These are phyloP conservation scores for Ochropleura plecta DNA, from an alignment of 2,888 invertebrate genomes.

Conservation along the genomic window DNA sequence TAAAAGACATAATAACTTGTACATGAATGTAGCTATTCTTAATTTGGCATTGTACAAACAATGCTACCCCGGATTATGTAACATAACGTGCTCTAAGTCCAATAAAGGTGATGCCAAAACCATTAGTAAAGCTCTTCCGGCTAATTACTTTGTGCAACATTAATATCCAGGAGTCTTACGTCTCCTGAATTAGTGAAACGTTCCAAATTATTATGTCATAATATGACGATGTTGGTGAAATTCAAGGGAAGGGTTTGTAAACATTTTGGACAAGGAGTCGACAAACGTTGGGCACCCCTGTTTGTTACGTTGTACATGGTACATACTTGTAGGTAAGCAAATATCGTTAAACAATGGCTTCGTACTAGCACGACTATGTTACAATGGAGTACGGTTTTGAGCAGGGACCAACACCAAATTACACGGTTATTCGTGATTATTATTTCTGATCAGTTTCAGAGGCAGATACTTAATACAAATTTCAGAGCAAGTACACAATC, in stretches of 20 bases:
- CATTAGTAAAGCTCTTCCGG: constrained; percentile 66
- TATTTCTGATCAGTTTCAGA: too few species aligned
- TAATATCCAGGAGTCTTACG: constrained; percentile 62
- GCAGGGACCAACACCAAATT: constrained; percentile 12
- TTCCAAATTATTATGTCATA: constrained; percentile 63
- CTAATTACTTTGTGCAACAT: constrained; percentile 69
- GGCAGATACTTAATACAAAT: too few species aligned
- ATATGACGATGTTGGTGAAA: constrained; percentile 40
- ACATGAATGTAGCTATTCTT: constrained; percentile 17
- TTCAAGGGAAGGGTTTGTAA: constrained; percentile 52
- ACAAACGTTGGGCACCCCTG: constrained; percentile 21
- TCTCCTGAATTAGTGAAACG: constrained; percentile 61
- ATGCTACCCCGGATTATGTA: constrained; percentile 30
- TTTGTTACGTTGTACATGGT: constrained; percentile 38
- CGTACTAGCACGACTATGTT: constrained; percentile 25
- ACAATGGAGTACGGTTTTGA: constrained; percentile 33
- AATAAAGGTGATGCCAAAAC: constrained; percentile 62
- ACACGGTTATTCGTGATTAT: constrained; percentile 13
- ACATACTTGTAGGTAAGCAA: constrained; percentile 41
- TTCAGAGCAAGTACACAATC: too few species aligned
- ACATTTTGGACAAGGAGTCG: constrained; percentile 53
- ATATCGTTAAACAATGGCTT: constrained; percentile 49
- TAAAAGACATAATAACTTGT: neutral
- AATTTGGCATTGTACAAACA: constrained; percentile 45
- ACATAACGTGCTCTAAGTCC: constrained; percentile 49